Evolutionary conservation across 2,797 vertebrate genomes (phyloP).

Genomic region (Channa striata): DNA sequence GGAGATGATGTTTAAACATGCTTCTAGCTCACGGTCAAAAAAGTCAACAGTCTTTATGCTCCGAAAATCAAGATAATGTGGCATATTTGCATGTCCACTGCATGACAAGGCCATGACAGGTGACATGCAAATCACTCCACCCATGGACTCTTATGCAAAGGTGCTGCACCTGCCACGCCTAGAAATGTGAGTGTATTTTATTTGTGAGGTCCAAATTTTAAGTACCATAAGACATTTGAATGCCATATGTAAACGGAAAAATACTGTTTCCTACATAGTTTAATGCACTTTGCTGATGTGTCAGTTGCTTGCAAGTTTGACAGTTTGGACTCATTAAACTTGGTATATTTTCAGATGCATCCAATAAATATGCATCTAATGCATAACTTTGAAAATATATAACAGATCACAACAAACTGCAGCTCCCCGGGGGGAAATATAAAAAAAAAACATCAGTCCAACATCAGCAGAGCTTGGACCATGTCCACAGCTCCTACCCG

Average conservation of each 20-base stretch:
- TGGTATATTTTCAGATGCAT: too few relatives aligned
- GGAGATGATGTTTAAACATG: slow-evolving; percentile 6
- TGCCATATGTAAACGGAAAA: not conserved
- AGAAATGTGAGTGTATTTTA: not conserved
- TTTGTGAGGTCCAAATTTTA: slow-evolving; percentile 7
- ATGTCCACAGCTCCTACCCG: slow-evolving; percentile 70
- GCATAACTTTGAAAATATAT: not conserved
- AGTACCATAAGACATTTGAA: not conserved
- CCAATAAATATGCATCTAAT: too few relatives aligned
- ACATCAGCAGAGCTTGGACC: not conserved
- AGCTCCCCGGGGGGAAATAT: not conserved
- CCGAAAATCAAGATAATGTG: slow-evolving; percentile 21
- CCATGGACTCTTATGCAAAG: slow-evolving; percentile 21
- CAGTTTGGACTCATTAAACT: too few relatives aligned
- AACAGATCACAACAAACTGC: slow-evolving; percentile 39
- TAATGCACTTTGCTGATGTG: not conserved
- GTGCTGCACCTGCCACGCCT: slow-evolving; percentile 5
- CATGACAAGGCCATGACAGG: slow-evolving; percentile 34
- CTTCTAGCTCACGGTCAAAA: not conserved
- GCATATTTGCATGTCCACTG: slow-evolving; percentile 59
- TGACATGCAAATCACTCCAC: slow-evolving; percentile 62
- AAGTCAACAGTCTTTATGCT: slow-evolving; percentile 15
- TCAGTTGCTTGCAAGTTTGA: not conserved
- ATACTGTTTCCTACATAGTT: not conserved
- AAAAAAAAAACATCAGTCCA: slow-evolving; percentile 10